Percentiles rank a stretch among this genome's conserved stretches.
These are phyloP conservation scores for Laothoe populi DNA, from an alignment of 2,888 invertebrate genomes.

Conservation along the genomic window DNA sequence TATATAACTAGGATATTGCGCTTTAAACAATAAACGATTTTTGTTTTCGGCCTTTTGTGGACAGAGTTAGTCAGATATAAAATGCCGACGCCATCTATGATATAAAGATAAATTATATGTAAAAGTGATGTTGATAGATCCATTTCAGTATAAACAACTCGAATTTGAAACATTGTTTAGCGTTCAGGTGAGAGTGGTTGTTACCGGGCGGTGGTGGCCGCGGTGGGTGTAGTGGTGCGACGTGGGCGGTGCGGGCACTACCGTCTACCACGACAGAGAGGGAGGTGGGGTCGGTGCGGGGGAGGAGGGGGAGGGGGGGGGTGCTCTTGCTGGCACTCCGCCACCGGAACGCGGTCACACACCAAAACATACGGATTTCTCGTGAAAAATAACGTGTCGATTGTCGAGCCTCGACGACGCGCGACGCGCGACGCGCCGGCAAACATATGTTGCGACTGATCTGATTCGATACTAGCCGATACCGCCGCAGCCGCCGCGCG, in stretches of 20 bases:
- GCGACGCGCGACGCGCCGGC: constrained; percentile 49
- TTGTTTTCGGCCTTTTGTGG: too few relatives aligned
- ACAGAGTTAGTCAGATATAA: too few relatives aligned
- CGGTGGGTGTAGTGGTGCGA: background rate
- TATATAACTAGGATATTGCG: too few relatives aligned
- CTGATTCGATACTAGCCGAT: background rate
- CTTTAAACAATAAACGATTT: too few relatives aligned
- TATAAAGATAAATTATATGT: too few relatives aligned
- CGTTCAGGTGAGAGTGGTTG: background rate
- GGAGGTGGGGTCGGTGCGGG: constrained; percentile 6
- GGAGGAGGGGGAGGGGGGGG: constrained; percentile 34
- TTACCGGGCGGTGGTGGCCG: background rate
- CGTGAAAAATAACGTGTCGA: constrained; percentile 62
- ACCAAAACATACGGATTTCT: constrained; percentile 72
- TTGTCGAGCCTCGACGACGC: constrained; percentile 86
- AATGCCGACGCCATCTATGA: too few relatives aligned
- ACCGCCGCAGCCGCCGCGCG: background rate
- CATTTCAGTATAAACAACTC: too few relatives aligned
- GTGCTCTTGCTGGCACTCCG: constrained; percentile 56
- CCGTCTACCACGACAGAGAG: background rate
- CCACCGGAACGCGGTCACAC: constrained; percentile 70
- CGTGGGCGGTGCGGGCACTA: background rate
- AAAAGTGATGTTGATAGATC: too few relatives aligned
- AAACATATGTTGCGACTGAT: background rate
- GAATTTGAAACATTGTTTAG: too few relatives aligned